A percentile compares a stretch with the other conserved stretches of the same genome.
These are phyloP conservation scores for Acanthacorydalis orientalis DNA, from an alignment of 2,888 invertebrate genomes.

Conservation along the genomic window DNA sequence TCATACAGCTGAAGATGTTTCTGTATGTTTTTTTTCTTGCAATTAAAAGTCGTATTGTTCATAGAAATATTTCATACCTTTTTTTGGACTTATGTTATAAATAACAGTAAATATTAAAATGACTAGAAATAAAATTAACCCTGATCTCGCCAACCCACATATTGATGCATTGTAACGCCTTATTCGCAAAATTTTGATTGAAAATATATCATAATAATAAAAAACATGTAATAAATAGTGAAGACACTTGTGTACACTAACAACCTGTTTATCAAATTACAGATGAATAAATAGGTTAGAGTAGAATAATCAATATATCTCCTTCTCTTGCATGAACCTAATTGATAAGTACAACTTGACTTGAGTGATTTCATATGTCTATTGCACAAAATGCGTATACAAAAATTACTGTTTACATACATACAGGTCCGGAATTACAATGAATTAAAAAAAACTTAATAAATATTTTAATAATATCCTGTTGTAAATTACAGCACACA, in stretches of 20 bases:
- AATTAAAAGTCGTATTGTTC: neutral
- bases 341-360: too few species aligned
- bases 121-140: neutral
- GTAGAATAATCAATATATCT: too few species aligned
- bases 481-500: too few species aligned
- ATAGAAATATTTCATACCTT: neutral
- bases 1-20: too few species aligned
- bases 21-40: neutral
- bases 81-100: neutral
- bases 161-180: constrained; percentile 1
- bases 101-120: neutral
- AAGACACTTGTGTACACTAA: neutral
- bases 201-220: neutral
- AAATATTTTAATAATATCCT: too few species aligned
- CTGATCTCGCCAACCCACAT: neutral
- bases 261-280: neutral
- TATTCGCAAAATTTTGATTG: neutral
- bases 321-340: too few species aligned
- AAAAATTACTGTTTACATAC: too few species aligned
- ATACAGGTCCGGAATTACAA: too few species aligned
- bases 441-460: too few species aligned
- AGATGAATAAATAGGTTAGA: neutral
- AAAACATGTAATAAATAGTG: neutral
- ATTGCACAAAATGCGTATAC: too few species aligned
- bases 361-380: too few species aligned